Evolutionary conservation across 1,140 invertebrate species (phyloP).

Genomic region (Octopus bimaculoides): DNA sequence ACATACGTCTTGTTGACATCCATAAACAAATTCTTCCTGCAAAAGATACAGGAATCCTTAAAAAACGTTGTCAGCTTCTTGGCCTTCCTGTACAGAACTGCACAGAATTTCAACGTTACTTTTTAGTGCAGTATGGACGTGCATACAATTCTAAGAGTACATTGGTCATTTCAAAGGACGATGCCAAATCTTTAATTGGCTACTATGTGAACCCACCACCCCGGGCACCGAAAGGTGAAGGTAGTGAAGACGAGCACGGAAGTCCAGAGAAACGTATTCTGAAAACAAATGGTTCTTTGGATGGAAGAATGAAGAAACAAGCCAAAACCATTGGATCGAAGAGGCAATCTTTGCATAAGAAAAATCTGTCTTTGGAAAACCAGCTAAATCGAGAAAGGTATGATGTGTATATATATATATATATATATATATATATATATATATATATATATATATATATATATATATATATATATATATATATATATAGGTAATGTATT

Average conservation of each 20-base stretch:
- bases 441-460: not conserved
- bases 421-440: not conserved
- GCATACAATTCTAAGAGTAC: conserved; percentile 55
- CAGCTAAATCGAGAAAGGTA: not conserved
- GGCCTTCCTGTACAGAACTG: conserved; percentile 51
- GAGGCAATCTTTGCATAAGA: not conserved
- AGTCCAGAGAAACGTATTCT: not conserved
- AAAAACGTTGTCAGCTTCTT: conserved; percentile 54
- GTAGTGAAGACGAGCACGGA: not conserved
- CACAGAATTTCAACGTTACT: conserved; percentile 56
- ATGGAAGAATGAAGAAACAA: not conserved
- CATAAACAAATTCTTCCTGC: conserved; percentile 56
- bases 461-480: no score
- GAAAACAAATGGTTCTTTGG: not conserved
- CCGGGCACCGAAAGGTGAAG: conserved; percentile 27
- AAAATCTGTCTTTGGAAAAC: not conserved
- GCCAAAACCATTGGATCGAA: not conserved
- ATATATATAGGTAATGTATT: not conserved
- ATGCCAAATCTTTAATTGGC: conserved; percentile 48
- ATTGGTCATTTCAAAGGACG: conserved; percentile 50
- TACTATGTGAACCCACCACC: conserved; percentile 52
- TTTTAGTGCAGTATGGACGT: conserved; percentile 52
- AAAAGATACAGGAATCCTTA: conserved; percentile 56
- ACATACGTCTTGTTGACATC: conserved; percentile 54
- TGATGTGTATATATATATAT: not conserved